Evolutionary conservation across 2,888 invertebrate species (phyloP), one percentile per base, ranked within the genome.

Genomic region (Aleiodes alternator): DNA sequence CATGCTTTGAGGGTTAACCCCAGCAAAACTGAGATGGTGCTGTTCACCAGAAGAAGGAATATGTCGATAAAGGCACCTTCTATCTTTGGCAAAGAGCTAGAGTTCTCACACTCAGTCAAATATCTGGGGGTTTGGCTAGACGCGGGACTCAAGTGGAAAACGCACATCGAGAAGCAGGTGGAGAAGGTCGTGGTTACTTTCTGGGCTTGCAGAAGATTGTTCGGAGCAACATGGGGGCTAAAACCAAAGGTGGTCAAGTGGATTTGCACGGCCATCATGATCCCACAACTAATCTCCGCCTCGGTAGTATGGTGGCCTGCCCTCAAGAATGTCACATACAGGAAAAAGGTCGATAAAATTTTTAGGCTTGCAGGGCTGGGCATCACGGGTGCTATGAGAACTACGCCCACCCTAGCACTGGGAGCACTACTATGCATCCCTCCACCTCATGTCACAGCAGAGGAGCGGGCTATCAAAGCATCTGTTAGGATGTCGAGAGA

Each of bases 191-290:
- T 56, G 12, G 11, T 12, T 6, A 77, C 72, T 0, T 72, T 50
- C 70, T 77, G 72, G 77, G 70, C 72, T 16, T 76, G 76, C 66
- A 55, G 64, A 8, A 66, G 68, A 4, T 75, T 75, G 77, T 70
- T 79, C 48, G 73, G 75, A n/a, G 59, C 73, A 59, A 79, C 29
- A 3, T 80, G 78, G 77, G 78, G 75, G 4, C 59, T 79, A 23
- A 77, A 70, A 74, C 78, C 79, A 3, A 59, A 69, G 4, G 69
- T 79, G 71, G 71, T 79, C 0, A 64, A 64, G 31, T 78, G 79
- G 79, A n/a, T n/a, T n/a, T n/a, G n/a, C n/a, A n/a, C n/a, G n/a
- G n/a, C n/a, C n/a, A n/a, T n/a, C n/a, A n/a, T 55, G 55, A 8
- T 69, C 11, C 79, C 76, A n/a, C 73, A 73, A 6, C 14, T 75